phyloP scores from a whole-genome alignment of 2,113 vertebrate species.

The Ceratotherium simum region DNA sequence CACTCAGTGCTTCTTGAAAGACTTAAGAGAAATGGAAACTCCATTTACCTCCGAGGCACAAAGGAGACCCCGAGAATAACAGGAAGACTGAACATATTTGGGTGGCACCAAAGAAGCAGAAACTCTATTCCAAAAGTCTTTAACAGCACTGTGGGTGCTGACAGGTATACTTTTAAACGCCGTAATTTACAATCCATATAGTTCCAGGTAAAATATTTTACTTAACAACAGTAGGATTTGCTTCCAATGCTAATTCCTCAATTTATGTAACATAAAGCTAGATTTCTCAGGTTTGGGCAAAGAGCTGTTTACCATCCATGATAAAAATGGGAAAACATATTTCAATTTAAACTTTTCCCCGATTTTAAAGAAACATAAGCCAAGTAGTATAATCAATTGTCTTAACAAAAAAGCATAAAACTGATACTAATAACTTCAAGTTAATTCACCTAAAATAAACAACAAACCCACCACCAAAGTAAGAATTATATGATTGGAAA shows the following conservation, averaged over 20 bases:
- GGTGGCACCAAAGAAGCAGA: neutral
- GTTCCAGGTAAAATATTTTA: neutral
- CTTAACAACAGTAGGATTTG: neutral
- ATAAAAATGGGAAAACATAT: neutral
- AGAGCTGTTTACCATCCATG: neutral
- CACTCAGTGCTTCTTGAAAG: neutral
- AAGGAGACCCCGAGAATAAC: neutral
- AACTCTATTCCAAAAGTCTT: neutral
- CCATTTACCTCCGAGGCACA: conserved; percentile 51
- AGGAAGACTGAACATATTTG: neutral
- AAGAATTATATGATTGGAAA: neutral
- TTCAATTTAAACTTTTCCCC: neutral
- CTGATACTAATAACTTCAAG: neutral
- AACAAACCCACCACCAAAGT: neutral
- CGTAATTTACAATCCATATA: neutral
- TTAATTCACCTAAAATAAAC: neutral
- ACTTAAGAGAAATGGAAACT: conserved; percentile 58
- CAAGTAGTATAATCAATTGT: neutral
- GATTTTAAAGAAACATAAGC: neutral
- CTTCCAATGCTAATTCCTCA: neutral
- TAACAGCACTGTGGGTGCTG: neutral
- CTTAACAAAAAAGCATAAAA: neutral
- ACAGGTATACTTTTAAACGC: neutral
- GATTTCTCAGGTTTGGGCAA: neutral
- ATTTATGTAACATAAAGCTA: neutral